These are phyloP conservation scores for Saccopteryx leptura DNA, from an alignment of 2,113 vertebrate genomes.

Conservation along the genomic window DNA sequence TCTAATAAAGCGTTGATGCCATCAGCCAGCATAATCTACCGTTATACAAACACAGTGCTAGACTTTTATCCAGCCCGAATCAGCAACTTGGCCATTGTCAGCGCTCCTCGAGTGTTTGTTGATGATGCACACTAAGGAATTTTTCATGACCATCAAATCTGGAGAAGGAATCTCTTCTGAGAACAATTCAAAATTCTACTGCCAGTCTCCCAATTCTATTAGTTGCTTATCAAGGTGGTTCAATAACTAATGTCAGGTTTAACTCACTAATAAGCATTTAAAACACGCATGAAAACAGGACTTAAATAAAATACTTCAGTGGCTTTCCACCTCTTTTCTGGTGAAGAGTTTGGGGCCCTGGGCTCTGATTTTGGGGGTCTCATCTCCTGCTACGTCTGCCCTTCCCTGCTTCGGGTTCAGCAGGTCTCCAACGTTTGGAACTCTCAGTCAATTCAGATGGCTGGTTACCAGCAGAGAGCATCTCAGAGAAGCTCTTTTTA, in stretches of 20 bases:
- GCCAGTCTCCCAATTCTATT: not conserved
- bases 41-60: not conserved
- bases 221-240: not conserved
- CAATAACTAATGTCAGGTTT: not conserved
- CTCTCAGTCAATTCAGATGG: not conserved
- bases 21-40: constrained; percentile 61
- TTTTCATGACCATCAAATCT: not conserved
- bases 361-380: not conserved
- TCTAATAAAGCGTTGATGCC: constrained; percentile 65
- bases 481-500: not conserved
- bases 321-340: not conserved
- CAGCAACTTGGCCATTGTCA: not conserved
- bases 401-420: not conserved
- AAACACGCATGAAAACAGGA: not conserved
- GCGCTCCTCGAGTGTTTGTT: not conserved
- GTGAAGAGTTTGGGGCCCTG: not conserved
- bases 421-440: not conserved
- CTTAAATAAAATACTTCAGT: not conserved
- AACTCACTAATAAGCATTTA: not conserved
- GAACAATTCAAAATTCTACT: not conserved
- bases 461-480: not conserved
- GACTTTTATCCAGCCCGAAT: not conserved
- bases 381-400: not conserved
- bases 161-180: not conserved
- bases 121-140: not conserved